Base-by-base conservation (phyloP, 1,140 invertebrate species). In the Latrodectus geometricus region DNA sequence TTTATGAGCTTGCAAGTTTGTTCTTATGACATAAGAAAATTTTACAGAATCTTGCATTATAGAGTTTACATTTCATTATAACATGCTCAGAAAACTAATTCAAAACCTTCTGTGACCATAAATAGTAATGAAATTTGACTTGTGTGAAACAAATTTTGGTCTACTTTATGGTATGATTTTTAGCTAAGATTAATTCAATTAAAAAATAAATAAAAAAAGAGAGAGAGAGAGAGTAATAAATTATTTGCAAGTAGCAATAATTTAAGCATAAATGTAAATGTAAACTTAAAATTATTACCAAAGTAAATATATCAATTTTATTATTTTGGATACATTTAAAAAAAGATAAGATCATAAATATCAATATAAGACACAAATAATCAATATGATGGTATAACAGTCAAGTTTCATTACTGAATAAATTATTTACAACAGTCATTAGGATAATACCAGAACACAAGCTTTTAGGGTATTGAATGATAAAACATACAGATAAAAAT, bases 121-220 rank as follows among this genome's bases (percentile, higher is more conserved):
- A 81, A 52, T 52, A 35, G 66, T 50, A 50, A 56, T 21, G 48
- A 81, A 81, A 81, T 68, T 81, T 81, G 79, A 72, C 79, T 54
- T 72, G 21, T 8, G 21, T 9, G 8, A 49, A n/a, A n/a, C 11
- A 23, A 9, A 21, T 23, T 72, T 35, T 21, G 35, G 14, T 35
- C 0, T 14, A 72, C 11, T 23, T 8, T 35, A 8, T 3, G 35
- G 21, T 23, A 23, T 15, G 8, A 72, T 72, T 72, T n/a, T n/a
- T n/a, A n/a, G n/a, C n/a, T 72, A 35, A 15, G 35, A 35, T 15
- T 9, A 14, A 20, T 12, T 68, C 17, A 68, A 68, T 11, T n/a
- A n/a, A 68, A 68, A n/a, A 20, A 68, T 21, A 21, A 66, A 17
- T 20, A 66, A 14, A 66, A 66, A 48, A 70, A 23, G 14, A 14